These are phyloP conservation scores for Microtus pennsylvanicus DNA, from an alignment of 2,113 vertebrate genomes.

Conservation along the genomic window DNA sequence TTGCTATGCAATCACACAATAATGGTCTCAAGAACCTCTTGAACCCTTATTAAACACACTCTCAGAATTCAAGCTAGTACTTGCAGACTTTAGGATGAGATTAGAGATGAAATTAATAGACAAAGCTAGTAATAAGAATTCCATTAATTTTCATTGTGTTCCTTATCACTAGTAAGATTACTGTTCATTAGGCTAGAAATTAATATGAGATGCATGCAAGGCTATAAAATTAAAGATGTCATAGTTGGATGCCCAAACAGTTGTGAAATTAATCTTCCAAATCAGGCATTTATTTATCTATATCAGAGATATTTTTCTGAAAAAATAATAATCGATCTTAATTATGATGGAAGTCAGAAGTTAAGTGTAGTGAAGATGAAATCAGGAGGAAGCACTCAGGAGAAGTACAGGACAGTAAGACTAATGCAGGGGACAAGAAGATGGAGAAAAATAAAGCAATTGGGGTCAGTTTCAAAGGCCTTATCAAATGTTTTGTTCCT, in stretches of 20 bases:
- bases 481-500: background rate
- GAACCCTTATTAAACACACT: background rate
- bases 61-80: background rate
- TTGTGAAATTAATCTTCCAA: background rate
- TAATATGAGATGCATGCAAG: background rate
- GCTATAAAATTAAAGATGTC: conserved; percentile 18
- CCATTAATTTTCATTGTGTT: background rate
- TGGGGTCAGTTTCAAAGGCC: background rate
- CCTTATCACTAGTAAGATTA: background rate
- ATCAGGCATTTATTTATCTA: background rate
- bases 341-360: background rate
- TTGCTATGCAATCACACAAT: background rate
- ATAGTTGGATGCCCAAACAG: background rate
- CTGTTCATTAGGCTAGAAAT: background rate
- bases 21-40: background rate
- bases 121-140: background rate
- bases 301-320: background rate
- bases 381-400: background rate
- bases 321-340: background rate
- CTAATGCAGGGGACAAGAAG: background rate
- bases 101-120: background rate
- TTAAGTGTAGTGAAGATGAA: background rate
- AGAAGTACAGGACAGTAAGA: background rate
- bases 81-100: background rate
- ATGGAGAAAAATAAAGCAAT: background rate